These are phyloP conservation scores for Gymnosoma rotundatum DNA, from an alignment of 2,888 invertebrate species.

Conservation along the genomic window DNA sequence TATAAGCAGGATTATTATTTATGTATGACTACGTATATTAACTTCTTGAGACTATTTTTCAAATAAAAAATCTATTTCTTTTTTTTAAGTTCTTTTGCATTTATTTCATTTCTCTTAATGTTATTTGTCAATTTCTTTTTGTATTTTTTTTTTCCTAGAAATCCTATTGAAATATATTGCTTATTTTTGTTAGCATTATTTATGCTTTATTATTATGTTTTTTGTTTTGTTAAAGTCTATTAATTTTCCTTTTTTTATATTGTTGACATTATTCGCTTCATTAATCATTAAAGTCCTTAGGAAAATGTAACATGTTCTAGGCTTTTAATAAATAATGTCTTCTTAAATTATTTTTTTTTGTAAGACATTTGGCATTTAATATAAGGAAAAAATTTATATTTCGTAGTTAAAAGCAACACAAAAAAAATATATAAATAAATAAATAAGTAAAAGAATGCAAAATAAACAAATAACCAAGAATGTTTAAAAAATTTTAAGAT, in stretches of 20 bases:
- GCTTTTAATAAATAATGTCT: constrained; percentile 64
- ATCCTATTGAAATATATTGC: constrained; percentile 32
- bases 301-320: constrained; percentile 55
- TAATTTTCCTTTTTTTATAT: constrained; percentile 34
- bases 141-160: not conserved
- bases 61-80: no score
- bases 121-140: not conserved
- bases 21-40: no score
- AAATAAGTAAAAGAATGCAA: no score
- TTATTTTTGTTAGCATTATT: not conserved
- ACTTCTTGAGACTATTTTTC: no score
- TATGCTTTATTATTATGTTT: constrained; percentile 11
- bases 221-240: constrained; percentile 22
- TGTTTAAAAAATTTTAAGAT: no score
- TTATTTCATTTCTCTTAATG: not conserved
- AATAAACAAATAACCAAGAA: no score
- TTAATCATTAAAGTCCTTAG: constrained; percentile 64
- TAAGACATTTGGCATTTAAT: not conserved
- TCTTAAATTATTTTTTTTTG: constrained; percentile 10
- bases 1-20: no score
- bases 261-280: constrained; percentile 62
- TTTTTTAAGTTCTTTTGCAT: not conserved
- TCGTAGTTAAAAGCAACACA: no score
- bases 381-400: not conserved
- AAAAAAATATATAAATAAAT: no score